Percentiles rank a stretch among this genome's conserved stretches.
These are phyloP conservation scores for Albula glossodonta DNA, from an alignment of 2,113 vertebrate species.

Conservation along the genomic window DNA sequence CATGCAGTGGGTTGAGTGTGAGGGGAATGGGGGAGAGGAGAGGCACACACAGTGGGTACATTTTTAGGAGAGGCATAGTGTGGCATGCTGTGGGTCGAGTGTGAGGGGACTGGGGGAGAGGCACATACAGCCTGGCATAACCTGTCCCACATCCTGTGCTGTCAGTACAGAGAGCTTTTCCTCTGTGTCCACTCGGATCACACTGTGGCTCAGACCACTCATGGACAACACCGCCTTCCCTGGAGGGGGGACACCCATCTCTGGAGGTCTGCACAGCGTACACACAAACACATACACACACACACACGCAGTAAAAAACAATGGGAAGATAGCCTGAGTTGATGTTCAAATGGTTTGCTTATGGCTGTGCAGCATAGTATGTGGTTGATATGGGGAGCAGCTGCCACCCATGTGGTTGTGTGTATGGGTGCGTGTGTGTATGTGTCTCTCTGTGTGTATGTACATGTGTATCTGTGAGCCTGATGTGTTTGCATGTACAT, in stretches of 20 bases:
- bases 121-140: slow-evolving; percentile 88
- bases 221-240: slow-evolving; percentile 92
- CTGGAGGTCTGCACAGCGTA: slow-evolving; percentile 78
- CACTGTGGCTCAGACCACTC: slow-evolving; percentile 86
- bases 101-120: not conserved
- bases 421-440: not conserved
- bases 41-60: not conserved
- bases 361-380: not conserved
- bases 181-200: slow-evolving; percentile 91
- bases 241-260: slow-evolving; percentile 84
- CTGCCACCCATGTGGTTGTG: not conserved
- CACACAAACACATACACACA: slow-evolving; percentile 21
- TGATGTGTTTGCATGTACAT: not conserved
- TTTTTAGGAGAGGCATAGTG: not conserved
- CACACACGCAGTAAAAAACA: not conserved
- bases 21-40: not conserved
- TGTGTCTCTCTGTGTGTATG: not conserved
- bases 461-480: not conserved
- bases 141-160: slow-evolving; percentile 93
- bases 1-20: not conserved
- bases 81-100: not conserved
- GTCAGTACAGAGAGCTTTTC: slow-evolving; percentile 94
- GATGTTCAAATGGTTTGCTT: not conserved
- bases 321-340: not conserved
- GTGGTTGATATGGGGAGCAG: not conserved